Conservation (phyloP, 1,140 invertebrate genomes). For the Leptonema lineaticorne region DNA sequence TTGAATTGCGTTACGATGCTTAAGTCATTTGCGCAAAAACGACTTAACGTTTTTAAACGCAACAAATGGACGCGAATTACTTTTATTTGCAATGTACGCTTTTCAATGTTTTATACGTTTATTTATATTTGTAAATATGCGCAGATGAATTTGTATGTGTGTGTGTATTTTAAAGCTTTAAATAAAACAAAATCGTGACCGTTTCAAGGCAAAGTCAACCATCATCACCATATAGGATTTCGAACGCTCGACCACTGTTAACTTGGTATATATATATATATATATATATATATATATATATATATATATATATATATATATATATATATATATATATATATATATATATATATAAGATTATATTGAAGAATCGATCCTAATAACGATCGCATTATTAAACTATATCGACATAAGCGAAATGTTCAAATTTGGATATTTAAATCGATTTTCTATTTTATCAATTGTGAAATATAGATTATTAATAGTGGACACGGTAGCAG, state of each 20-base stretch:
- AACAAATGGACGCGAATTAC: conserved; percentile 24
- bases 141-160: not conserved
- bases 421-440: too few species aligned
- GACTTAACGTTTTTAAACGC: not conserved
- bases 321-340: too few species aligned
- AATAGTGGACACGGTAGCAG: too few species aligned
- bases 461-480: too few species aligned
- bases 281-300: too few species aligned
- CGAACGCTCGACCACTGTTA: not conserved
- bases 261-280: not conserved
- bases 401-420: too few species aligned
- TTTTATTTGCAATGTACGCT: conserved; percentile 22
- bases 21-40: not conserved
- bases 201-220: conserved; percentile 33
- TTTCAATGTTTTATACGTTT: too few species aligned
- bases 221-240: conserved; percentile 26
- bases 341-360: too few species aligned
- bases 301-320: too few species aligned
- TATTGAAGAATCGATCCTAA: not conserved
- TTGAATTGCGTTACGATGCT: not conserved
- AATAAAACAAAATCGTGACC: conserved; percentile 33
- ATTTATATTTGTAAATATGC: too few species aligned
- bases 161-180: conserved; percentile 3
- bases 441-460: too few species aligned
- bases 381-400: too few species aligned